phyloP scores from a whole-genome alignment of 2,797 vertebrate genomes.

The Oreochromis grahami region DNA sequence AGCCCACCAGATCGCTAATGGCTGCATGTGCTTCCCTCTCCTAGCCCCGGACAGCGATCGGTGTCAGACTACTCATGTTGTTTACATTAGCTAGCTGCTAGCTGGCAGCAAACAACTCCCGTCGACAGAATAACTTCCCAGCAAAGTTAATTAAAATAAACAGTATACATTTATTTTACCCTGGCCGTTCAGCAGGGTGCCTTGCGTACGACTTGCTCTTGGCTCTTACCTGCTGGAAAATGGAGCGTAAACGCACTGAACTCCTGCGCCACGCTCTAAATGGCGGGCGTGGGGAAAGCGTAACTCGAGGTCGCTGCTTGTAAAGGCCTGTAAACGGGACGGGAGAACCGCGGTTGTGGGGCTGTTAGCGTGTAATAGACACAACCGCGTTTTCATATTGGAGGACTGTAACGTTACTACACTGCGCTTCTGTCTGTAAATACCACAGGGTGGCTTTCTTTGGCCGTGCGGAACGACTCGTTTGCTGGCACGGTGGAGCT shows the following conservation, averaged over 20 bases:
- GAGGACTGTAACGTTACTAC: background rate
- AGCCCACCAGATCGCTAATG: background rate
- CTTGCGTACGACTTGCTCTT: background rate
- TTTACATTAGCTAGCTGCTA: slow-evolving; percentile 74
- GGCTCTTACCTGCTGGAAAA: slow-evolving; percentile 20
- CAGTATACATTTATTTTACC: background rate
- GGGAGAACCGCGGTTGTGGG: slow-evolving; percentile 1
- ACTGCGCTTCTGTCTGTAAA: background rate
- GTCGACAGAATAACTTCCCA: slow-evolving; percentile 6
- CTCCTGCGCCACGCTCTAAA: slow-evolving; percentile 54
- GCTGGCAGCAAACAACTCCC: slow-evolving; percentile 5
- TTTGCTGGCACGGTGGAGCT: background rate
- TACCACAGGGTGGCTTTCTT: background rate
- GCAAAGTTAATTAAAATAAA: background rate
- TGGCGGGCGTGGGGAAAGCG: slow-evolving; percentile 54
- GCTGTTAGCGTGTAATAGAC: background rate
- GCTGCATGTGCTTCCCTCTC: slow-evolving; percentile 58
- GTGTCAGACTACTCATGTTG: slow-evolving; percentile 57
- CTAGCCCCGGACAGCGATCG: slow-evolving; percentile 12
- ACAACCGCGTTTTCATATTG: background rate
- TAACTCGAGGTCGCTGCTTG: slow-evolving; percentile 68
- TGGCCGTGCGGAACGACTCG: background rate
- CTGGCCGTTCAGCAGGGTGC: accelerated
- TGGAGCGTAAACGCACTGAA: background rate
- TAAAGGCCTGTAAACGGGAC: slow-evolving; percentile 55